A percentile compares a stretch with the other conserved stretches of the same genome.
phyloP scores from a whole-genome alignment of 1,140 invertebrate species.

The Caerostris extrusa region DNA sequence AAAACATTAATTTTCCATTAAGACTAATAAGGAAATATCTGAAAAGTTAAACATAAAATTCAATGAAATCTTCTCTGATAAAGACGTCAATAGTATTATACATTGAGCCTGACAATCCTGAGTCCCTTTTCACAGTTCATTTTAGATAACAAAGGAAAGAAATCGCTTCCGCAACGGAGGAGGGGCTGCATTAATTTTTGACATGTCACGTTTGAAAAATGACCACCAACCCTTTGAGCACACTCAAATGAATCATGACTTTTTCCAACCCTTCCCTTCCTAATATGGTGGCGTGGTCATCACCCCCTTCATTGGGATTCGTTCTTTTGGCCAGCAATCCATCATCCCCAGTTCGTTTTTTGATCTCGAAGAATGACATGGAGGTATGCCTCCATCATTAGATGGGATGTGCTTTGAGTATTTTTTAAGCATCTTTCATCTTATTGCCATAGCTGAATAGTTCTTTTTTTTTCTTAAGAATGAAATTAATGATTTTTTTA shows the following conservation, averaged over 20 bases:
- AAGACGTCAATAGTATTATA: neutral
- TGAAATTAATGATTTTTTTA: no score
- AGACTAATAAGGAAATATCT: no score
- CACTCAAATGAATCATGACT: constrained; percentile 45
- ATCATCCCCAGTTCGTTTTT: neutral
- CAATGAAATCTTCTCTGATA: neutral
- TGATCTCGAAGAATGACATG: neutral
- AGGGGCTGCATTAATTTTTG: constrained; percentile 59
- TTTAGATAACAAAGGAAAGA: constrained; percentile 18
- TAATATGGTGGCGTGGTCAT: neutral
- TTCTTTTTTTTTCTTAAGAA: neutral
- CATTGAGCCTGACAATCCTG: neutral
- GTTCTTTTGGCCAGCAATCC: neutral
- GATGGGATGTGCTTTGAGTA: neutral
- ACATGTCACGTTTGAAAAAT: constrained; percentile 42
- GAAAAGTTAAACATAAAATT: neutral
- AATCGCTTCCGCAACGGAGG: neutral
- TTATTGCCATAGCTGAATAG: neutral
- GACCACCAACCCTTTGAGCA: constrained; percentile 53
- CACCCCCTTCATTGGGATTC: constrained; percentile 2
- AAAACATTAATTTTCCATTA: no score
- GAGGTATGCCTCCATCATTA: constrained; percentile 4
- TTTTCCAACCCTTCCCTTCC: constrained; percentile 54
- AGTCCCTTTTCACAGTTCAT: neutral
- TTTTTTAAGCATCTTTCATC: neutral